These are phyloP conservation scores for Knipowitschia caucasica DNA, from an alignment of 2,797 vertebrate species.

Conservation along the genomic window DNA sequence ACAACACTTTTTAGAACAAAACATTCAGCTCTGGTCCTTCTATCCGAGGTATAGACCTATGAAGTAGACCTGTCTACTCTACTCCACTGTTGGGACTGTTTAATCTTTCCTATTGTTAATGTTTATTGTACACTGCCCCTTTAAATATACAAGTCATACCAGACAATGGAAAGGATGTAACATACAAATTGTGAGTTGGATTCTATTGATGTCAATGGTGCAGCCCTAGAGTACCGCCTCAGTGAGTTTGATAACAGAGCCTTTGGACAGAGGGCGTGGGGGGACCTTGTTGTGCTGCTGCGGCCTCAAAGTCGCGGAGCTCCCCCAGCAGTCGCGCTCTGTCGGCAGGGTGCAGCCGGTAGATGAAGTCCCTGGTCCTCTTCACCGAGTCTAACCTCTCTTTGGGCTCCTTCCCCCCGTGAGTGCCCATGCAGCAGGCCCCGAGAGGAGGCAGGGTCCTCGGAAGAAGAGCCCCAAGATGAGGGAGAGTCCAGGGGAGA, in stretches of 20 bases:
- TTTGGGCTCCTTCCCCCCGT: constrained; percentile 75
- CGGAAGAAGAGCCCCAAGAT: too few species aligned
- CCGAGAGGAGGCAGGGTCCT: background rate
- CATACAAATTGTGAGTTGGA: too few species aligned
- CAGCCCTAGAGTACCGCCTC: background rate
- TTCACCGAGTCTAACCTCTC: constrained; percentile 81
- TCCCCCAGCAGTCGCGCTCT: constrained; percentile 82
- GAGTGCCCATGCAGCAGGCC: constrained; percentile 13
- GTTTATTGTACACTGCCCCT: too few species aligned
- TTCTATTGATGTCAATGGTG: too few species aligned
- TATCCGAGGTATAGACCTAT: too few species aligned
- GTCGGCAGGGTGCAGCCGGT: constrained; percentile 82
- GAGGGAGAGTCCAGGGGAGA: too few species aligned
- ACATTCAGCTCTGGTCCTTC: background rate
- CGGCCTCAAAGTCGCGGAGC: constrained; percentile 80
- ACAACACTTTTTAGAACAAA: constrained; percentile 3
- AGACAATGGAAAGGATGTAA: too few species aligned
- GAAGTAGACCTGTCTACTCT: too few species aligned
- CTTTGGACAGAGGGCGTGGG: too few species aligned
- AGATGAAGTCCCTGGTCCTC: constrained; percentile 85
- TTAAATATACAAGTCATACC: too few species aligned
- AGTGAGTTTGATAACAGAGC: background rate
- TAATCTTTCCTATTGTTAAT: too few species aligned
- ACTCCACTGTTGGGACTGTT: too few species aligned
- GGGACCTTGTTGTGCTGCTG: constrained; percentile 18